Conservation (phyloP, 2,113 vertebrate species). For the Panurus biarmicus region DNA sequence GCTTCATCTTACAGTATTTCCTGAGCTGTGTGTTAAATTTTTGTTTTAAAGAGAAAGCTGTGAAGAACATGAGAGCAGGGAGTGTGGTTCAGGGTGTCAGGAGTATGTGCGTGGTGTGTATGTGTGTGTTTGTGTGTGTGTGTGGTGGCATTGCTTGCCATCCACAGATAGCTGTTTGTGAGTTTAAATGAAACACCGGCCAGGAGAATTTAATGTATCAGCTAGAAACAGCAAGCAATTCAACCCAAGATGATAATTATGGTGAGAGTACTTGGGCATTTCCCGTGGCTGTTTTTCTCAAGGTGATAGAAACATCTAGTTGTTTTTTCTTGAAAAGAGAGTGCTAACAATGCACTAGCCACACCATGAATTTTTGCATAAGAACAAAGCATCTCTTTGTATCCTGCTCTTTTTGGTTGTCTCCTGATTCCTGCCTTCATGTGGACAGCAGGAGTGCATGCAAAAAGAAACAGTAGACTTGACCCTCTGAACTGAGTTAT, state of each 20-base stretch:
- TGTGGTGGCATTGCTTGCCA: background rate
- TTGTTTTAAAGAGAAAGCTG: slow-evolving; percentile 2
- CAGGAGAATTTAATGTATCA: background rate
- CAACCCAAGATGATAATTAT: background rate
- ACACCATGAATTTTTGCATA: background rate
- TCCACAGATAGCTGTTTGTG: background rate
- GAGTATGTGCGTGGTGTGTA: too few relatives aligned
- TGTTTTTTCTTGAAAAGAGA: background rate
- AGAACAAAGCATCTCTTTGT: background rate
- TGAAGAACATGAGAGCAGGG: background rate
- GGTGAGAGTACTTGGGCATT: background rate
- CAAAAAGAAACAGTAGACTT: background rate
- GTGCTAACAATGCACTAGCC: background rate
- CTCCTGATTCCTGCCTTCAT: fast-evolving
- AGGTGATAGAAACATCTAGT: background rate
- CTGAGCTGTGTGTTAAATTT: background rate
- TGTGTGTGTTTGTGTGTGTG: background rate
- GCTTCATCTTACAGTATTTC: background rate
- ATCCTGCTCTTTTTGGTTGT: background rate
- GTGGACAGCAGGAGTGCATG: background rate
- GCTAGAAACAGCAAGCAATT: background rate
- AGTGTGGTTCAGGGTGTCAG: fast-evolving
- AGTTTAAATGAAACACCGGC: background rate
- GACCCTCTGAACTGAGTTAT: background rate
- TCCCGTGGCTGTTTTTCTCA: background rate